Conservation (phyloP, 2,888 invertebrate species). For the Xestia rhomboidea region DNA sequence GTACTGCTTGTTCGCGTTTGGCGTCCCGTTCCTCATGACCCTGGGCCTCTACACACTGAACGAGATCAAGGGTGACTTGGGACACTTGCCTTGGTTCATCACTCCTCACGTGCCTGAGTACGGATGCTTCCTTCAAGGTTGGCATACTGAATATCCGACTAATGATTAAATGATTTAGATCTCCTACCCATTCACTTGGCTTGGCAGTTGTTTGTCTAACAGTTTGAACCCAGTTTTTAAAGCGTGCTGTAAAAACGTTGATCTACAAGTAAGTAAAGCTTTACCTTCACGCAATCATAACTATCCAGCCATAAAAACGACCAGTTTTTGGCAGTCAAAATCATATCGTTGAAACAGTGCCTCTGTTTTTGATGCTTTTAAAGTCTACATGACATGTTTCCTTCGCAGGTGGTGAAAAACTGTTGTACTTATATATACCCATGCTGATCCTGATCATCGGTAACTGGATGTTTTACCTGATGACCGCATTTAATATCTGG, state of each 20-base stretch:
- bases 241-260: background rate
- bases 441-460: slow-evolving; percentile 82
- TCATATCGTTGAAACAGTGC: background rate
- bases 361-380: background rate
- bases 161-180: background rate
- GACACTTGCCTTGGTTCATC: slow-evolving; percentile 78
- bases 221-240: background rate
- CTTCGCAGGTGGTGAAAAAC: slow-evolving; percentile 77
- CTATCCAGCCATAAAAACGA: too few species aligned
- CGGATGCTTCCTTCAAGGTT: slow-evolving; percentile 83
- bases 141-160: background rate
- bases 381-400: background rate
- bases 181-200: too few species aligned
- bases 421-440: slow-evolving; percentile 82
- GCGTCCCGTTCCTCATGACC: slow-evolving; percentile 79
- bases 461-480: slow-evolving; percentile 84
- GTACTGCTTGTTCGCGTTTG: slow-evolving; percentile 83
- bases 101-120: slow-evolving; percentile 74
- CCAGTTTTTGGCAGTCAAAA: background rate
- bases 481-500: slow-evolving; percentile 87
- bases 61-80: slow-evolving; percentile 60
- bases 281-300: too few species aligned
- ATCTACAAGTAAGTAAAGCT: too few species aligned
- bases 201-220: background rate
- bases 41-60: slow-evolving; percentile 71